Conservation (phyloP, 2,113 vertebrate species). For the Naja naja region DNA sequence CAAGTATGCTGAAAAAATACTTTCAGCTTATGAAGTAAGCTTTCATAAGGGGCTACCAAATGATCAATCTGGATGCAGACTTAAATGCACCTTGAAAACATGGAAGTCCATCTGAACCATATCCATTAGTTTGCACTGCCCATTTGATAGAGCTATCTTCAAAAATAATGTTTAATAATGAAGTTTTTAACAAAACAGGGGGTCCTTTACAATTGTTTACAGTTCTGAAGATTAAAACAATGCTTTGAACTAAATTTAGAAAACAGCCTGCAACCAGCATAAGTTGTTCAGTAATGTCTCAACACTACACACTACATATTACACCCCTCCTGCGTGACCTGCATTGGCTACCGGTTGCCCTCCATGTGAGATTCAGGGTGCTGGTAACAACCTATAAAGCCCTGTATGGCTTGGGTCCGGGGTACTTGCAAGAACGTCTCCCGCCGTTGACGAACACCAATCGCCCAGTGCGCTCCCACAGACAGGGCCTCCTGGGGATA, state of each 20-base stretch:
- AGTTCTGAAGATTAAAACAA: not conserved
- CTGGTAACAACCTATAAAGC: too few relatives aligned
- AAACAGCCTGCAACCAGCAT: not conserved
- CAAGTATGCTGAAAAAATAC: not conserved
- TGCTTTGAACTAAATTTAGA: not conserved
- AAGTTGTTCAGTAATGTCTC: not conserved
- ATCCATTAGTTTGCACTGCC: not conserved
- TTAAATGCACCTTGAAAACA: not conserved
- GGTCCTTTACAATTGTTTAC: not conserved
- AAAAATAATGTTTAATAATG: not conserved
- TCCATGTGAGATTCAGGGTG: too few relatives aligned
- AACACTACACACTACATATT: not conserved
- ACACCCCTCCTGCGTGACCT: too few relatives aligned
- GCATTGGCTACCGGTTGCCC: too few relatives aligned
- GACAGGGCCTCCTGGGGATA: too few relatives aligned
- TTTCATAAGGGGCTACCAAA: not conserved
- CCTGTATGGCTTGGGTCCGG: too few relatives aligned
- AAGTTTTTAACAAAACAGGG: not conserved
- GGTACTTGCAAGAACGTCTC: too few relatives aligned
- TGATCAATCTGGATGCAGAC: not conserved
- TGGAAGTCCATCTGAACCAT: not conserved
- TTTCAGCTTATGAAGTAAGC: too few relatives aligned
- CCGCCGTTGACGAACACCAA: too few relatives aligned
- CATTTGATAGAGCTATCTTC: not conserved
- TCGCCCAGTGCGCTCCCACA: too few relatives aligned